Percentiles rank a stretch among this genome's conserved stretches.
Conservation (phyloP, 2,888 invertebrate species). For the Nomada flava region DNA sequence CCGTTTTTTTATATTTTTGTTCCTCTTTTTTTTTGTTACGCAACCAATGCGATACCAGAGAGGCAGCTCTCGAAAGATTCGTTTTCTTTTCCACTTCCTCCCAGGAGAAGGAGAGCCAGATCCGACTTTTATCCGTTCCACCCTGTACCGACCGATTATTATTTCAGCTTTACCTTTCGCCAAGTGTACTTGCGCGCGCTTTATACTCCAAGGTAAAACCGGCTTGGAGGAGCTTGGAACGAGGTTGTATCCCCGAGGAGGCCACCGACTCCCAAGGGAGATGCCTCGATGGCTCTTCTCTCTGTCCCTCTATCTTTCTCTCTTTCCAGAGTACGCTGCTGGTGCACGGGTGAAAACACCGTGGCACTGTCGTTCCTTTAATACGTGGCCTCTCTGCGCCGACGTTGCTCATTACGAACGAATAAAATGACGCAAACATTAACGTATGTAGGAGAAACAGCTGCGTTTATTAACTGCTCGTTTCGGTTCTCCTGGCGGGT, state of each 20-base stretch:
- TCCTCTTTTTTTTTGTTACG: constrained; percentile 27
- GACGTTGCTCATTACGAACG: constrained; percentile 49
- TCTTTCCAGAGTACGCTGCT: background rate
- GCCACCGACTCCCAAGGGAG: constrained; percentile 69
- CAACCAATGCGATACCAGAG: constrained; percentile 14
- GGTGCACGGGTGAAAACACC: constrained; percentile 29
- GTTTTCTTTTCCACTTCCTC: constrained; percentile 39
- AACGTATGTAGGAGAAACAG: background rate
- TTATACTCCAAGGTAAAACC: constrained; percentile 76
- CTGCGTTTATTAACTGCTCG: constrained; percentile 25
- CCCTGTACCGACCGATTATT: constrained; percentile 73
- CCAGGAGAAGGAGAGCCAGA: constrained; percentile 12
- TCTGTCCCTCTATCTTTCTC: background rate
- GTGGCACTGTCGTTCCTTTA: constrained; percentile 50
- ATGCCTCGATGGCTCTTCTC: constrained; percentile 57
- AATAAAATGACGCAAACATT: constrained; percentile 48
- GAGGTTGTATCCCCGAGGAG: constrained; percentile 77
- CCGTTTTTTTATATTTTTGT: constrained; percentile 7
- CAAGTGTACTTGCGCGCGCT: constrained; percentile 76
- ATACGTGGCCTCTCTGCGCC: constrained; percentile 31
- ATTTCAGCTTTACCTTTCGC: constrained; percentile 77
- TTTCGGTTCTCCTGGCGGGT: too few relatives aligned
- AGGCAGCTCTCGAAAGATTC: constrained; percentile 61
- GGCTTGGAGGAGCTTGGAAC: constrained; percentile 74
- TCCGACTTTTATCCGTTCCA: constrained; percentile 73